Percentiles rank a stretch among this genome's conserved stretches.
phyloP scores from a whole-genome alignment of 2,888 invertebrate genomes.

The Eucera pruinosa region DNA sequence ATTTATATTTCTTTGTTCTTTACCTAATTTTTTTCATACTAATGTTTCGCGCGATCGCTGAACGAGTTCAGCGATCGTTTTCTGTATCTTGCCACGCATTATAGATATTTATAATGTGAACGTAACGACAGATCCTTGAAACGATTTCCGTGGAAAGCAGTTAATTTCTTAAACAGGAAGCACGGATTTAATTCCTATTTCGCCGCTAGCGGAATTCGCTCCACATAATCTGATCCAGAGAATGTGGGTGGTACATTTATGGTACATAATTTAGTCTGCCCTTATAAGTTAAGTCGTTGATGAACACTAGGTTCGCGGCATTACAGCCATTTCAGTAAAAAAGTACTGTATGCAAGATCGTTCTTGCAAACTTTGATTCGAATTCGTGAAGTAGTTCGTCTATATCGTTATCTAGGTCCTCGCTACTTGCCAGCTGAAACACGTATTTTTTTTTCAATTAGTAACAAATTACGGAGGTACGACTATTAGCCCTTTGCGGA shows the following conservation, averaged over 20 bases:
- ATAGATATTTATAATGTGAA: conserved; percentile 21
- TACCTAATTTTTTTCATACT: conserved; percentile 29
- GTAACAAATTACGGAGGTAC: neutral
- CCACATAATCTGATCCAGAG: conserved; percentile 42
- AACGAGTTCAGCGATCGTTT: conserved; percentile 23
- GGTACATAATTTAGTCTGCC: conserved; percentile 59
- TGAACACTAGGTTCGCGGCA: conserved; percentile 43
- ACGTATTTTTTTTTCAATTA: conserved; percentile 2
- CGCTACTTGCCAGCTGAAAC: conserved; percentile 92
- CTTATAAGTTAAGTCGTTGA: conserved; percentile 59
- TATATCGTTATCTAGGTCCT: conserved; percentile 98
- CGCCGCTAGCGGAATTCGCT: conserved; percentile 43
- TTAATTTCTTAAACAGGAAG: conserved; percentile 66
- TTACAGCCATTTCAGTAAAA: conserved; percentile 90
- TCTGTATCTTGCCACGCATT: conserved; percentile 31
- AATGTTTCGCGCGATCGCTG: conserved; percentile 15
- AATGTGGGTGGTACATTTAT: conserved; percentile 47
- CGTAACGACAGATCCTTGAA: conserved; percentile 25
- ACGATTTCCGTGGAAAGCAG: conserved; percentile 45
- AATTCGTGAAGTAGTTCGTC: conserved; percentile 98
- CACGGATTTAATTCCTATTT: conserved; percentile 58
- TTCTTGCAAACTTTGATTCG: conserved; percentile 93
- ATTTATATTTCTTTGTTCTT: conserved; percentile 51
- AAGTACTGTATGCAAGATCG: conserved; percentile 96
- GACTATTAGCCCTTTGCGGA: too few species aligned